A percentile compares a stretch with the other conserved stretches of the same genome.
These are phyloP conservation scores for Zosterops hypoxanthus DNA, from an alignment of 2,113 vertebrate genomes.

Conservation along the genomic window DNA sequence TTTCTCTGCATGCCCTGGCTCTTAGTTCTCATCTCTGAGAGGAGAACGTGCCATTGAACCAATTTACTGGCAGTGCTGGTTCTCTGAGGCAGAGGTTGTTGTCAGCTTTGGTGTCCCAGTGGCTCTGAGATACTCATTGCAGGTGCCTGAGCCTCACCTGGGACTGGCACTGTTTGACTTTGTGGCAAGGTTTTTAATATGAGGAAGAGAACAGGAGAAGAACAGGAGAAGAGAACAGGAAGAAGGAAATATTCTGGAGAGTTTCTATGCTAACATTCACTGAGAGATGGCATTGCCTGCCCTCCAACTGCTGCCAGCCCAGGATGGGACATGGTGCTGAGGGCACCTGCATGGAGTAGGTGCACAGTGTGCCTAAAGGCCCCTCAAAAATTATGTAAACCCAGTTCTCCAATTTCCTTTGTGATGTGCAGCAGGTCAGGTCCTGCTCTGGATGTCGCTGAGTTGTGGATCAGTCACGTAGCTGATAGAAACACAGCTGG, in stretches of 20 bases:
- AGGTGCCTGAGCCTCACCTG: neutral
- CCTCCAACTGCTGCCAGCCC: neutral
- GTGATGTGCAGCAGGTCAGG: neutral
- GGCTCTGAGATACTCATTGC: fast-evolving
- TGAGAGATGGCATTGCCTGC: neutral
- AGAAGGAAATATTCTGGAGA: neutral
- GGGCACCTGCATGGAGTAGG: fast-evolving
- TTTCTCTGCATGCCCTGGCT: neutral
- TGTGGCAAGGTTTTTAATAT: neutral
- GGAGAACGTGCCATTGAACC: neutral
- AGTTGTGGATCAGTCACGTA: neutral
- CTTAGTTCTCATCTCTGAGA: neutral
- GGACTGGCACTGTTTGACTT: neutral
- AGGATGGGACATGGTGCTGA: neutral
- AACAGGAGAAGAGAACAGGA: neutral
- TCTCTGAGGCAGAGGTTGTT: neutral
- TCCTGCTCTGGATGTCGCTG: neutral
- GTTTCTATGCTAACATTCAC: neutral
- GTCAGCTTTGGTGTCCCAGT: fast-evolving
- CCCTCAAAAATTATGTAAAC: neutral
- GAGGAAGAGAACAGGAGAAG: neutral
- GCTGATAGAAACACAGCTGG: neutral
- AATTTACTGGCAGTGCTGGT: neutral
- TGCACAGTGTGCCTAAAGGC: neutral
- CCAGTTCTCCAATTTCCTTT: neutral